Evolutionary conservation across 2,888 invertebrate species (phyloP).

Genomic region (Flabesymbios commensalis): DNA sequence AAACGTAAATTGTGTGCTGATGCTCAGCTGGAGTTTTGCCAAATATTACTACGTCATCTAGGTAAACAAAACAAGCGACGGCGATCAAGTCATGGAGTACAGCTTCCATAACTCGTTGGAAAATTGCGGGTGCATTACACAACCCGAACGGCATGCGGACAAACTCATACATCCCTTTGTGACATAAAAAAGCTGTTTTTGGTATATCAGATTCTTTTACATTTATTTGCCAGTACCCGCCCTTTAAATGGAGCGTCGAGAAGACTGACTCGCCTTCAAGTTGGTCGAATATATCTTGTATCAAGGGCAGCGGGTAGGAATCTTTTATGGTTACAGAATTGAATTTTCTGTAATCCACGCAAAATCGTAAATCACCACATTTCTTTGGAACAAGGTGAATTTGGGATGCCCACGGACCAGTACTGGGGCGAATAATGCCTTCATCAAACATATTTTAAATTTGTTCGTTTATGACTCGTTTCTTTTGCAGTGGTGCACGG

Average conservation of each 20-base stretch:
- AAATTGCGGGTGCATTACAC: neutral
- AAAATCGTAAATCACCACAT: too few species aligned
- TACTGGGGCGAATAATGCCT: too few species aligned
- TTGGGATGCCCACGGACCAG: too few species aligned
- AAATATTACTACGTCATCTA: conserved; percentile 5
- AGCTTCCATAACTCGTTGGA: neutral
- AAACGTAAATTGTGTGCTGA: too few species aligned
- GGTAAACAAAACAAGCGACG: neutral
- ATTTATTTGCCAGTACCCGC: conserved; percentile 2
- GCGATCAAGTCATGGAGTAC: neutral
- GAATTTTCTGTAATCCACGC: conserved; percentile 4
- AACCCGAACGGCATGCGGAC: neutral
- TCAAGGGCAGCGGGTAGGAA: neutral
- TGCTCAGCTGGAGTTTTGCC: neutral
- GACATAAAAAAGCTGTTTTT: conserved; percentile 1
- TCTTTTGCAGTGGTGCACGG: too few species aligned
- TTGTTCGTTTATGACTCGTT: too few species aligned
- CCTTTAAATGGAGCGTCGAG: neutral
- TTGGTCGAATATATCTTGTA: neutral
- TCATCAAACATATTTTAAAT: too few species aligned
- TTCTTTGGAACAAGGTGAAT: too few species aligned
- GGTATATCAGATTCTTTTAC: neutral
- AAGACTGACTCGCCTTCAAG: neutral
- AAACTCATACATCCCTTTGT: neutral
- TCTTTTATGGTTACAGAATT: neutral